Conservation (phyloP, 2,797 vertebrate species). For the Balearica regulorum region DNA sequence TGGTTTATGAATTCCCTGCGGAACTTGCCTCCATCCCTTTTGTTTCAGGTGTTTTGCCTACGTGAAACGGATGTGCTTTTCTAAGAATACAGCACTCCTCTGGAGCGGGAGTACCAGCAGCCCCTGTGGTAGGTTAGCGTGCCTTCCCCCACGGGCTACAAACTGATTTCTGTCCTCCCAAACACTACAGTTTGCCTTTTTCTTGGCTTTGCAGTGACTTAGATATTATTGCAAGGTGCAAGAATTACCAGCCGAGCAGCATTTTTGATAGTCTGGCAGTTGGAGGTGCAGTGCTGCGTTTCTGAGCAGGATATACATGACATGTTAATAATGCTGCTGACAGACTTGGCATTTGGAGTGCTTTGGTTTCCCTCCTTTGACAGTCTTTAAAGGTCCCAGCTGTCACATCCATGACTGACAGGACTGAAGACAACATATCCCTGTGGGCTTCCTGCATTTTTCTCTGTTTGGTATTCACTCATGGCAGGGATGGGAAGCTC, state of each 20-base stretch:
- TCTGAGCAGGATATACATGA: background rate
- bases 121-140: background rate
- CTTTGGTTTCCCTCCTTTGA: background rate
- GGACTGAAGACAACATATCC: background rate
- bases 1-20: background rate
- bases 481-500: background rate
- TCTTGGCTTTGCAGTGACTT: background rate
- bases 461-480: background rate
- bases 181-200: background rate
- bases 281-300: background rate
- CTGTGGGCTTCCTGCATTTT: background rate
- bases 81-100: accelerated
- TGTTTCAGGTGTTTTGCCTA: background rate
- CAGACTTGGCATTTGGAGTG: constrained; percentile 11
- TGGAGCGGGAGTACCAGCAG: background rate
- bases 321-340: constrained; percentile 20
- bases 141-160: background rate
- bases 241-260: background rate
- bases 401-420: constrained; percentile 5
- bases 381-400: background rate
- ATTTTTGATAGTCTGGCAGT: background rate
- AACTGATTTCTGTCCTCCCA: background rate
- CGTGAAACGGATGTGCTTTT: background rate
- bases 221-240: background rate
- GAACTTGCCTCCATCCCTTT: background rate